Evolutionary conservation across 2,797 vertebrate species (phyloP).

Genomic region (Phoxinus dragarum): DNA sequence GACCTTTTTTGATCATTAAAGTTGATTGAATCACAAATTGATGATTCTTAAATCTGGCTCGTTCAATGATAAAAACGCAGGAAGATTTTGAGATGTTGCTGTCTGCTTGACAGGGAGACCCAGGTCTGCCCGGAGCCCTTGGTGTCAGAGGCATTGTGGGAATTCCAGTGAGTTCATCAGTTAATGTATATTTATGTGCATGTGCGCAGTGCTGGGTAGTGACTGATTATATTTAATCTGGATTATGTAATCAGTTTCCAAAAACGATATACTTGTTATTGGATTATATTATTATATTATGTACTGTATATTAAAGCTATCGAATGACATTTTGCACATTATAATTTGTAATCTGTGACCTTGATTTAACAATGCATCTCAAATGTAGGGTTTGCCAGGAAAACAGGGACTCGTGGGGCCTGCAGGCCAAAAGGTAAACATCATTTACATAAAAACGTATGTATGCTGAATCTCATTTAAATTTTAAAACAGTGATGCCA

Average conservation of each 20-base stretch:
- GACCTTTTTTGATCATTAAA: background rate
- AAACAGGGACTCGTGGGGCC: slow-evolving; percentile 75
- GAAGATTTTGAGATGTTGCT: background rate
- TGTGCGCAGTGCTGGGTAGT: background rate
- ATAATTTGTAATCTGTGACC: slow-evolving; percentile 1
- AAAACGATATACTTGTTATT: background rate
- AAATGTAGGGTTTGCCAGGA: slow-evolving; percentile 79
- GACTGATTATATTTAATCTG: background rate
- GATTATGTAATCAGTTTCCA: background rate
- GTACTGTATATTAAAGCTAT: no score
- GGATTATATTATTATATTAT: no score
- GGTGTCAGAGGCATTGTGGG: slow-evolving; percentile 81
- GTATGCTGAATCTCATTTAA: background rate
- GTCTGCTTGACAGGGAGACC: slow-evolving; percentile 73
- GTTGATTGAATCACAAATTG: background rate
- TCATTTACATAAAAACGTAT: background rate
- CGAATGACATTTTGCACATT: background rate
- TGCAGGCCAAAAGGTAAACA: slow-evolving; percentile 75
- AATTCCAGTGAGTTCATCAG: slow-evolving; percentile 78
- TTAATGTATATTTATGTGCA: background rate
- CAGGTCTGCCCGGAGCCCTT: slow-evolving; percentile 72
- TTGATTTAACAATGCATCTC: slow-evolving; percentile 20
- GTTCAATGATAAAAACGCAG: background rate
- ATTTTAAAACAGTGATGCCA: background rate
- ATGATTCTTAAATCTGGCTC: background rate